These are phyloP conservation scores for Athalia rosae DNA, from an alignment of 2,888 invertebrate species.

Conservation along the genomic window DNA sequence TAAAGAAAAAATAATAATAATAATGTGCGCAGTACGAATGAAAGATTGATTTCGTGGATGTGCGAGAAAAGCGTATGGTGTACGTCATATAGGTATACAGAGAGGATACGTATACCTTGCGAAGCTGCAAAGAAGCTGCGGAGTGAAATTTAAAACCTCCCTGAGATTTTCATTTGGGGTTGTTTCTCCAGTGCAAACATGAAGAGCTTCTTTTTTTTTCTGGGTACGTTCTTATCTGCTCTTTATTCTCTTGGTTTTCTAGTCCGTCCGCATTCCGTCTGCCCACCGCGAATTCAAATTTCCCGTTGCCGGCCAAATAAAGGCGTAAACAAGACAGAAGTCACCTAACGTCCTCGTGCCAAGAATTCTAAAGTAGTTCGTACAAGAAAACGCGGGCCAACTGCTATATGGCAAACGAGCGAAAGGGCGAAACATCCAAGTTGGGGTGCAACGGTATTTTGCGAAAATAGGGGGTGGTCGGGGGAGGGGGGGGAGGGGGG, in stretches of 20 bases:
- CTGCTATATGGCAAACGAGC: background rate
- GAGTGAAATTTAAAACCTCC: constrained; percentile 39
- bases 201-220: background rate
- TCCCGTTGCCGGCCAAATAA: constrained; percentile 55
- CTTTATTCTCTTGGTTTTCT: constrained; percentile 16
- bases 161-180: constrained; percentile 37
- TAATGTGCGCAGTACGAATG: background rate
- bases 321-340: constrained; percentile 61
- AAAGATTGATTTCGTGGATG: background rate
- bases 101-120: background rate
- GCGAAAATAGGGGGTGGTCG: constrained; percentile 13
- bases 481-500: background rate
- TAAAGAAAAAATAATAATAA: background rate
- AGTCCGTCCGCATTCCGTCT: constrained; percentile 50
- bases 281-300: constrained; percentile 58
- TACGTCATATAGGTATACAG: no score
- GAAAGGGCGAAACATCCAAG: constrained; percentile 17
- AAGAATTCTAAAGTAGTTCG: constrained; percentile 52
- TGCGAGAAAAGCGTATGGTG: background rate
- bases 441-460: background rate
- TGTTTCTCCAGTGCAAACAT: constrained; percentile 42
- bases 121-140: background rate
- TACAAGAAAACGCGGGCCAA: constrained; percentile 7
- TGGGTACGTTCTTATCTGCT: background rate
- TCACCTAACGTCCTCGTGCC: constrained; percentile 57